A percentile compares a stretch with the other conserved stretches of the same genome.
phyloP scores from a whole-genome alignment of 2,797 vertebrate species.

The Microctenopoma stevenorrisi region DNA sequence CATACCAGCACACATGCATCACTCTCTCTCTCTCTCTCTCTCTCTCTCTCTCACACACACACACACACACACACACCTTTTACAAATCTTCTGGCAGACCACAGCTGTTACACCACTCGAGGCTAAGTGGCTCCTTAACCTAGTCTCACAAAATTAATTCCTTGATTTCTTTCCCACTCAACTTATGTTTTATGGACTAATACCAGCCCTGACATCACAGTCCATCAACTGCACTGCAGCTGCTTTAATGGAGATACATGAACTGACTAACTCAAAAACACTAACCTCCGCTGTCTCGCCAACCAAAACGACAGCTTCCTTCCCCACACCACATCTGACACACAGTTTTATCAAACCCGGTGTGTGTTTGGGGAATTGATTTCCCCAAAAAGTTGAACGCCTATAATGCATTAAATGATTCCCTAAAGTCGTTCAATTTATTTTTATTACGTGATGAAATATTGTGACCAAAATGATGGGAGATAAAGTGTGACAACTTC shows the following conservation, averaged over 20 bases:
- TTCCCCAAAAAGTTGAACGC: constrained; percentile 14
- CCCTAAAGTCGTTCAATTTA: constrained; percentile 22
- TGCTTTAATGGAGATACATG: constrained; percentile 48
- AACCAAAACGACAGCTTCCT: constrained; percentile 28
- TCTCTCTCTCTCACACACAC: constrained; percentile 13
- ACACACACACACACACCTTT: constrained; percentile 24
- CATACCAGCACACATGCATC: constrained; percentile 21
- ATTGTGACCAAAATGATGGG: constrained; percentile 1
- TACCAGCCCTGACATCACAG: constrained; percentile 31
- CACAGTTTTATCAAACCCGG: constrained; percentile 22
- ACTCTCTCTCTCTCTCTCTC: not conserved
- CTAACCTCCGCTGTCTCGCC: constrained; percentile 39
- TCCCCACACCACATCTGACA: constrained; percentile 16
- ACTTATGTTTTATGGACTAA: constrained; percentile 44
- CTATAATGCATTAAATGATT: constrained; percentile 6
- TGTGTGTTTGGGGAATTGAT: constrained; percentile 13
- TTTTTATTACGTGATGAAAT: constrained; percentile 14
- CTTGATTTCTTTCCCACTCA: constrained; percentile 16
- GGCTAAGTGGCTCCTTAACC: constrained; percentile 70
- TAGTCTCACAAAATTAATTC: constrained; percentile 50
- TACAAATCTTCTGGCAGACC: constrained; percentile 35
- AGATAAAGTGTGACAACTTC: constrained; percentile 1
- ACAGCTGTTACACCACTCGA: constrained; percentile 40
- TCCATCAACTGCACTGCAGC: constrained; percentile 10
- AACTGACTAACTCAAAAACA: constrained; percentile 39